These are phyloP conservation scores for Petrolisthes manimaculis DNA, from an alignment of 2,888 invertebrate species.

Conservation along the genomic window DNA sequence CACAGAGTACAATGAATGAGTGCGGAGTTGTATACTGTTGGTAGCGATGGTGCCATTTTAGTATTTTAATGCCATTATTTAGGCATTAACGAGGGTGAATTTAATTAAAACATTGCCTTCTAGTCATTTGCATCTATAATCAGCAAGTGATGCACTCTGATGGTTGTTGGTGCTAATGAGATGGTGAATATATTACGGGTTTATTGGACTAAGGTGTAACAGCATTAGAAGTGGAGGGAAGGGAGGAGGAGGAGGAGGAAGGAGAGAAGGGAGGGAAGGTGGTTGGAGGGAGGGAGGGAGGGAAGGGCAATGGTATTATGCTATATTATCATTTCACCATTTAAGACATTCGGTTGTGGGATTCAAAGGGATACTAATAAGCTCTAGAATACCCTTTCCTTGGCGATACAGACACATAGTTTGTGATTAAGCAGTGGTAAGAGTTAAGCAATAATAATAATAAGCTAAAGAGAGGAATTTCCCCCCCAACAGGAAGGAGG, in stretches of 20 bases:
- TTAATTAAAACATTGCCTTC: not conserved
- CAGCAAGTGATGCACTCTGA: not conserved
- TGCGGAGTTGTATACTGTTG: conserved; percentile 45
- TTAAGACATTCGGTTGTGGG: too few species aligned
- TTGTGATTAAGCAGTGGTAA: not conserved
- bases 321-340: not conserved
- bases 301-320: not conserved
- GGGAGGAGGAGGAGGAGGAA: conserved; percentile 18
- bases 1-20: conserved; percentile 32
- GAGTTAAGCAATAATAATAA: not conserved
- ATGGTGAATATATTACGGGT: not conserved
- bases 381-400: not conserved
- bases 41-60: not conserved
- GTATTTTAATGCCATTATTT: not conserved
- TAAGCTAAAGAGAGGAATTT: conserved; percentile 22
- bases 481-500: conserved; percentile 38
- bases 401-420: not conserved
- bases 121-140: not conserved
- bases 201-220: conserved; percentile 1
- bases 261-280: conserved; percentile 6
- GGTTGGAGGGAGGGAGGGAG: not conserved
- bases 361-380: not conserved
- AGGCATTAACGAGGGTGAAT: not conserved
- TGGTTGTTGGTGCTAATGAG: not conserved
- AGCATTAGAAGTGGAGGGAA: not conserved